Evolutionary conservation across 2,113 vertebrate genomes (phyloP), one percentile per base, ranked within the genome.

Genomic region (Gadus macrocephalus): DNA sequence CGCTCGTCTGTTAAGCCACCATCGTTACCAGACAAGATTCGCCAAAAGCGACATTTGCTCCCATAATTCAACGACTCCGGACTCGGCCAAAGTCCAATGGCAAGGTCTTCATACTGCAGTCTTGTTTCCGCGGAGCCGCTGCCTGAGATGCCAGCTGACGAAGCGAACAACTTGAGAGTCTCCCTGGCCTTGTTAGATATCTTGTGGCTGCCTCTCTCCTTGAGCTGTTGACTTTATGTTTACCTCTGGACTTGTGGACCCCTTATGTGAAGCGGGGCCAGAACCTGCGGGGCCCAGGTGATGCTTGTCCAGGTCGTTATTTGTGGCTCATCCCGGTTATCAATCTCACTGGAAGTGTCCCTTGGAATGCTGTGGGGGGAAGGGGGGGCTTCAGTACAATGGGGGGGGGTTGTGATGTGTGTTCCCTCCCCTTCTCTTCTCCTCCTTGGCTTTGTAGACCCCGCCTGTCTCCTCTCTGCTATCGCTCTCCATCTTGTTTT

Each of bases 311-410:
- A 53, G 25, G 25, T 80, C 80, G 68, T 71, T 81, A 68, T 86
- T 84, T 81, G 78, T 74, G 28, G 64, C 67, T 79, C 59, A 77
- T 75, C 66, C 67, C 67, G 62, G 74, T 82, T 86, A 86, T 89
- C 90, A 89, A 82, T 79, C 66, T 73, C 22, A 63, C 75, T 77
- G 74, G 64, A 89, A 90, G 85, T 86, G 87, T 83, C 90, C 88
- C 75, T 59, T 70, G 78, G 71, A 82, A 67, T 31, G 49, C 67
- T 55, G 72, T 62, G 66, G n/a, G n/a, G n/a, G n/a, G n/a, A n/a
- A n/a, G 28, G 28, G 28, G 28, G 28, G 71, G 68, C 49, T 61
- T 68, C 68, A 55, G 63, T 77, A 77, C 77, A 75, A 74, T 73
- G 62, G 58, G 27, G 15, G 76, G 70, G 56, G 28, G 28, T 2